These are phyloP conservation scores for Tetrao urogallus DNA, from an alignment of 2,113 vertebrate genomes.

Conservation along the genomic window DNA sequence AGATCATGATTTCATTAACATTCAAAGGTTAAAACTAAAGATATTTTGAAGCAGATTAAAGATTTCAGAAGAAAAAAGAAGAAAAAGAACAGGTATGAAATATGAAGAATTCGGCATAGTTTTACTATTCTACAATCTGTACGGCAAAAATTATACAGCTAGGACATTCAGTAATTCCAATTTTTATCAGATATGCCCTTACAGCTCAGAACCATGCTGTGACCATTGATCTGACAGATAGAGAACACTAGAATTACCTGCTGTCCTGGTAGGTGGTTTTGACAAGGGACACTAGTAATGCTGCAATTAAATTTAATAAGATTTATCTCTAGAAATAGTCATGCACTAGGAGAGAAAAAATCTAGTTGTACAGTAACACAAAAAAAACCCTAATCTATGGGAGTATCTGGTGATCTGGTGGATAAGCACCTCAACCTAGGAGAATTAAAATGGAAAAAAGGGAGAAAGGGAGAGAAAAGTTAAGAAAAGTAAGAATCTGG, in stretches of 20 bases:
- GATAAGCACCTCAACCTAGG: background rate
- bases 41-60: background rate
- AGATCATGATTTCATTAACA: background rate
- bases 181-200: background rate
- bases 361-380: background rate
- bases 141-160: background rate
- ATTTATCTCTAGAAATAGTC: background rate
- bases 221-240: background rate
- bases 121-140: background rate
- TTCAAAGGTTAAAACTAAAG: background rate
- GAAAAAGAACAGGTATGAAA: background rate
- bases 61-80: background rate
- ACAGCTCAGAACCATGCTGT: background rate
- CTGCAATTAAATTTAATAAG: background rate
- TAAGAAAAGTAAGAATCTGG: background rate
- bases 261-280: rapidly evolving
- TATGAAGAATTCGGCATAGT: background rate
- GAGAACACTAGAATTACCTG: background rate
- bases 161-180: background rate
- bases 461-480: background rate
- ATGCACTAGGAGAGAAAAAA: background rate
- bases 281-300: background rate
- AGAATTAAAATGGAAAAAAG: background rate
- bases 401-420: background rate
- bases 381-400: background rate